Base-by-base conservation (phyloP, 2,113 vertebrate species). In the Oreochromis aureus region DNA sequence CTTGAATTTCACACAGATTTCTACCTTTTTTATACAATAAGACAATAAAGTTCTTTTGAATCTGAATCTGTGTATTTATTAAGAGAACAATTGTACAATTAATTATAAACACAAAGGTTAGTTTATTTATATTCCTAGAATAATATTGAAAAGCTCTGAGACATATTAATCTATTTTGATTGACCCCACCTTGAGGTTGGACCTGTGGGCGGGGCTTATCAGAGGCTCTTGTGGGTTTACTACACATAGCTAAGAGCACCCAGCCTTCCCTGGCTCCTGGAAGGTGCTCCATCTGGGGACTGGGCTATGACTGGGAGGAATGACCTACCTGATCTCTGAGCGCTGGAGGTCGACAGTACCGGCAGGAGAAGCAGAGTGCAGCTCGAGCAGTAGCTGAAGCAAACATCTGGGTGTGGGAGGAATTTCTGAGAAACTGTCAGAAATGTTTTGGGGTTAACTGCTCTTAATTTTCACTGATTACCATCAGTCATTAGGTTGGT, bases 271-370 rank as follows among this genome's bases (percentile, higher is more conserved):
- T 2, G 32, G 32, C 10, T 39, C 10, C 61, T 66, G 61, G 61
- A 39, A 0, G 32, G 61, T 39, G 10, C 61, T 66, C 11, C 1
- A 66, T 66, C 18, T 12, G 61, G 59, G 59, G 18, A 36, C 59
- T 0, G 59, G 59, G 18, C 18, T 36, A 1, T 0, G 59, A 63
- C 18, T 36, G 61, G 59, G 59, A 66, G 18, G 61, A 2, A n/a
- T 4, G 4, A 66, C 32, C 61, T 7, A 36, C 18, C 32, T 12
- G 61, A 66, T 36, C 61, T 63, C 59, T 63, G 30, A 6, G 59
- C 5, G 0, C 16, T 34, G 30, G 59, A 19, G 59, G 1, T 18
- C 0, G 9, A 61, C 5, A 0, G 39, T 5, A 44, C 41, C 11
- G 11, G 16, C 30, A 34, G 59, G 30, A 63, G 59, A 0, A 63